phyloP scores from a whole-genome alignment of 2,113 vertebrate species.

The Myodes glareolus region DNA sequence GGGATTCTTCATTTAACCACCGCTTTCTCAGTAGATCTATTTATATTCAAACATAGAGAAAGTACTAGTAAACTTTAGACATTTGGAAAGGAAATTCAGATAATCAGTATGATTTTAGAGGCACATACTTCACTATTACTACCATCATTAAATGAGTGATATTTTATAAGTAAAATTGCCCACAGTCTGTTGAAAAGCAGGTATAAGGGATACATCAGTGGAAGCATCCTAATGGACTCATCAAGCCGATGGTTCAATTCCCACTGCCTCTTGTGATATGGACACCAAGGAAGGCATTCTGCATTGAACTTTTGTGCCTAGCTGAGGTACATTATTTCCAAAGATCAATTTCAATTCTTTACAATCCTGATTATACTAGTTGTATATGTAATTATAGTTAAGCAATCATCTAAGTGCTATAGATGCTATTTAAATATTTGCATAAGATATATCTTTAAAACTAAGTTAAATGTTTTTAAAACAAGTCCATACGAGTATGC shows the following conservation, averaged over 20 bases:
- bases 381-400: not conserved
- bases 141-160: not conserved
- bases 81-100: not conserved
- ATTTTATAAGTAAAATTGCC: not conserved
- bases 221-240: not conserved
- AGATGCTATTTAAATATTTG: not conserved
- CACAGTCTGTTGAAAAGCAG: not conserved
- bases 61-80: not conserved
- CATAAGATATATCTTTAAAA: not conserved
- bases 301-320: not conserved
- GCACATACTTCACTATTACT: not conserved
- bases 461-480: slow-evolving; percentile 47
- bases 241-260: not conserved
- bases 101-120: not conserved
- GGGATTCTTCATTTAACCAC: not conserved
- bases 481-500: not conserved
- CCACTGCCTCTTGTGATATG: not conserved
- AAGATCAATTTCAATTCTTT: slow-evolving; percentile 28
- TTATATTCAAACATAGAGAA: not conserved
- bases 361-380: not conserved
- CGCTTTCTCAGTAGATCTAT: not conserved
- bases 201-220: not conserved
- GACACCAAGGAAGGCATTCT: not conserved
- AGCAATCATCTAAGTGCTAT: not conserved
- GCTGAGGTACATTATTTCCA: not conserved